phyloP scores from a whole-genome alignment of 2,797 vertebrate species.

The Adelosebastes latens region DNA sequence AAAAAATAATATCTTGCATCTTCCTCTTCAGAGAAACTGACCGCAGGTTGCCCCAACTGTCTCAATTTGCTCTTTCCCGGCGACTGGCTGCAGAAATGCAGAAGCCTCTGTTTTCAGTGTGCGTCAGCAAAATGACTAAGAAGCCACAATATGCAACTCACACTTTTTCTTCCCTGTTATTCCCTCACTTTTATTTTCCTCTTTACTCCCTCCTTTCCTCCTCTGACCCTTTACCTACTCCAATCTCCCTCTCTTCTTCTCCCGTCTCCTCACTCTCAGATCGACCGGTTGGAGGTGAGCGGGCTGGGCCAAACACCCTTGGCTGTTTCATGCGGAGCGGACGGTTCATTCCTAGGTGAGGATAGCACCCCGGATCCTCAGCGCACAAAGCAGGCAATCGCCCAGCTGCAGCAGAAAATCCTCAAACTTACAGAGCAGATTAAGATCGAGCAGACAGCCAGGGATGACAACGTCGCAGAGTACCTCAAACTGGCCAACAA shows the following conservation, averaged over 20 bases:
- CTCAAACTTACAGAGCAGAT: conserved; percentile 97
- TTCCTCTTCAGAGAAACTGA: conserved; percentile 49
- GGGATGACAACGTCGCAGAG: conserved; percentile 96
- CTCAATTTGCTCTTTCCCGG: conserved; percentile 12
- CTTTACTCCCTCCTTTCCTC: neutral
- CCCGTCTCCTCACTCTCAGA: conserved; percentile 75
- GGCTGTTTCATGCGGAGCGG: conserved; percentile 86
- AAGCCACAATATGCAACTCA: conserved; percentile 30
- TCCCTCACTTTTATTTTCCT: neutral
- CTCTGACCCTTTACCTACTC: neutral
- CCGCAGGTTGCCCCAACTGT: conserved; percentile 34
- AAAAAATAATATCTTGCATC: neutral
- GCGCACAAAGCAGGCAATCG: conserved; percentile 94
- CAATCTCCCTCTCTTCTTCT: neutral
- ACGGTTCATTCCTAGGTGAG: conserved; percentile 88
- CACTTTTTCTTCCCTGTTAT: neutral
- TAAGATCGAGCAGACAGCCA: conserved; percentile 95
- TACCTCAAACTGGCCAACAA: conserved; percentile 97
- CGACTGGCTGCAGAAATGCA: conserved; percentile 49
- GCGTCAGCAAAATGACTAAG: conserved; percentile 65
- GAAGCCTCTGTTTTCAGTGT: conserved; percentile 33
- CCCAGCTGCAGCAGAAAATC: conserved; percentile 97
- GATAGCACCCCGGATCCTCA: conserved; percentile 92
- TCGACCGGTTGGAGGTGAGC: conserved; percentile 94
- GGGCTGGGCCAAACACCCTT: conserved; percentile 82